These are phyloP conservation scores for Perdita meconis DNA, from an alignment of 2,888 invertebrate genomes.

Conservation along the genomic window DNA sequence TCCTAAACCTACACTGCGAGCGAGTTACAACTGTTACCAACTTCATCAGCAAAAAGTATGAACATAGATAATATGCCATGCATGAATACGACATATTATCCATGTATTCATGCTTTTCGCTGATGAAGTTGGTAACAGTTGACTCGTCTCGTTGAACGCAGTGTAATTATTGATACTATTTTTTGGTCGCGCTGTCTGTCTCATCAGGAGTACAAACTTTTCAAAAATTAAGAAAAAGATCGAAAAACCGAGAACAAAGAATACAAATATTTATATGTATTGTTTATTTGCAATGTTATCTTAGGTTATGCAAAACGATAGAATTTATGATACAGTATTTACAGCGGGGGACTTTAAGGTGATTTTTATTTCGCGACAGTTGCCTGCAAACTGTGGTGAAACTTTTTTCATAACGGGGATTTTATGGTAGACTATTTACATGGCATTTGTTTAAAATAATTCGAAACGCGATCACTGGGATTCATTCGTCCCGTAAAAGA, in stretches of 20 bases:
- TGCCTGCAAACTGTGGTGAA: slow-evolving; percentile 43
- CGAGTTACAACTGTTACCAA: no score
- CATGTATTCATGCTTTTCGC: no score
- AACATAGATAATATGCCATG: no score
- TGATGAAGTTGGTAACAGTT: no score
- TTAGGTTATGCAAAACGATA: background rate
- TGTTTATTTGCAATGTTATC: slow-evolving; percentile 3
- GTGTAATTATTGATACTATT: no score
- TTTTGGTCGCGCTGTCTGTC: slow-evolving; percentile 56
- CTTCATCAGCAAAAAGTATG: no score
- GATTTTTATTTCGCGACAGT: slow-evolving; percentile 13
- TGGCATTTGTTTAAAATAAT: background rate
- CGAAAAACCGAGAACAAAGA: slow-evolving; percentile 28
- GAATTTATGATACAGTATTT: slow-evolving; percentile 6
- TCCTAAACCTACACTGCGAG: background rate
- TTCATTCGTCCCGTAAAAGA: slow-evolving; percentile 29
- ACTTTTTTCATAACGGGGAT: background rate
- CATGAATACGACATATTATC: no score
- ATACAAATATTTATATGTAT: slow-evolving; percentile 19
- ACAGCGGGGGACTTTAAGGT: background rate
- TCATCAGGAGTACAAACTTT: slow-evolving; percentile 17
- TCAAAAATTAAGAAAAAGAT: slow-evolving; percentile 6
- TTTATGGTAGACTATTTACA: background rate
- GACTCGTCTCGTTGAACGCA: no score
- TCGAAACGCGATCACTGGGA: slow-evolving; percentile 41